Percentiles rank a stretch among this genome's conserved stretches.
Evolutionary conservation across 2,797 vertebrate genomes (phyloP).

Genomic region (Chrosomus eos): DNA sequence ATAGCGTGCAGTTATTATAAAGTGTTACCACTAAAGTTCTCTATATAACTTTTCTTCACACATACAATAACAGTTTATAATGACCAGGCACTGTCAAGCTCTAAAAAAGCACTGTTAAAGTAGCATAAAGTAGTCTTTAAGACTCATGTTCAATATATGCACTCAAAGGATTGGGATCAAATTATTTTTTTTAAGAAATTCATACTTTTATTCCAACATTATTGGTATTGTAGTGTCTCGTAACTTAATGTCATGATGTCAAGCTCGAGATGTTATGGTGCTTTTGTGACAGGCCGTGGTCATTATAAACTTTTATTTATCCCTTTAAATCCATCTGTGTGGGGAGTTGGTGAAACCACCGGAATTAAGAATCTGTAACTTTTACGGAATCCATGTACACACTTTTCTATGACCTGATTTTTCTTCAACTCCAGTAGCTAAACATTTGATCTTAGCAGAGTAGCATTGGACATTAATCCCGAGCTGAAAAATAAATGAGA

Average conservation of each 20-base stretch:
- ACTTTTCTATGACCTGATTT: slow-evolving; percentile 51
- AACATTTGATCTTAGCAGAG: slow-evolving; percentile 57
- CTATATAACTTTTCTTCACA: neutral
- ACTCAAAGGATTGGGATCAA: neutral
- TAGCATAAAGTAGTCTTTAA: neutral
- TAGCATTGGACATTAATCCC: slow-evolving; percentile 58
- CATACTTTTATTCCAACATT: neutral
- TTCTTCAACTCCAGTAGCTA: slow-evolving; percentile 36
- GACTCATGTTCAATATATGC: neutral
- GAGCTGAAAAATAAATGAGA: slow-evolving; percentile 57
- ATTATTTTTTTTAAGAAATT: neutral
- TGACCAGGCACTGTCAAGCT: neutral
- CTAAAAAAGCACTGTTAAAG: neutral
- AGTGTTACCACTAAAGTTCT: no score
- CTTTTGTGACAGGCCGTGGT: neutral
- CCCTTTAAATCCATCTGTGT: slow-evolving; percentile 33
- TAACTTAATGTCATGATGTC: neutral
- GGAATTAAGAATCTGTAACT: slow-evolving; percentile 17
- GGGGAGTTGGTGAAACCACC: neutral
- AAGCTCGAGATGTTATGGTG: neutral
- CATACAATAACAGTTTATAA: neutral
- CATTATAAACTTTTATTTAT: neutral
- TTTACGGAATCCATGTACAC: slow-evolving; percentile 22
- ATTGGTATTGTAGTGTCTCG: neutral
- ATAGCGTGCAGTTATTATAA: no score